Conservation (phyloP, 1,140 invertebrate species). For the Acyrthosiphon pisum region DNA sequence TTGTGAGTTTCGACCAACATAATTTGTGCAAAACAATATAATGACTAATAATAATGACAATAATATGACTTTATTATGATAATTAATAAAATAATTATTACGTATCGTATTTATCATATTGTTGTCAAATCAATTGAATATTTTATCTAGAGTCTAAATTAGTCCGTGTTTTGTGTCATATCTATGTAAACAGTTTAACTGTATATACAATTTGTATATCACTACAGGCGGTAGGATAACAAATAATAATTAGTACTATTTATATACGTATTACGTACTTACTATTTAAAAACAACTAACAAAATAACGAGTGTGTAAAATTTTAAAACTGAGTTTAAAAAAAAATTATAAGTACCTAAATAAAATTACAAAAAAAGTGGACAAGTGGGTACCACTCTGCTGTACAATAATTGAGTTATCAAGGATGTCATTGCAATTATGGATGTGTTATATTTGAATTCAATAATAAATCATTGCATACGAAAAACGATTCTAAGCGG, state of each 20-base stretch:
- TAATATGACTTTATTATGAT: not conserved
- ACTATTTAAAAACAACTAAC: not conserved
- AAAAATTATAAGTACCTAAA: not conserved
- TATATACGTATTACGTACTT: not conserved
- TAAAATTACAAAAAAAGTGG: not conserved
- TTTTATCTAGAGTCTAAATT: not conserved
- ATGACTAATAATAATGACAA: not conserved
- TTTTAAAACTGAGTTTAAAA: not conserved
- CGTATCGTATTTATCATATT: not conserved
- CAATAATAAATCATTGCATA: too few species aligned
- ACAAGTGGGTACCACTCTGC: too few species aligned
- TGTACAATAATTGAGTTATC: too few species aligned
- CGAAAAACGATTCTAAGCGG: too few species aligned
- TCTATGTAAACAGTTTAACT: too few species aligned
- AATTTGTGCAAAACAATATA: not conserved
- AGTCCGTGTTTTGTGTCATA: too few species aligned
- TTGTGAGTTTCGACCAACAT: not conserved
- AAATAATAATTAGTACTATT: not conserved
- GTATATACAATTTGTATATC: too few species aligned
- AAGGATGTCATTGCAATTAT: too few species aligned
- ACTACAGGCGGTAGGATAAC: not conserved
- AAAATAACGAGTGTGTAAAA: not conserved
- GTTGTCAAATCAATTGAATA: not conserved
- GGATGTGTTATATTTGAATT: too few species aligned
- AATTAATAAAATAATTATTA: not conserved